These are phyloP conservation scores for Pandemis heparana DNA, from an alignment of 2,888 invertebrate species.

Conservation along the genomic window DNA sequence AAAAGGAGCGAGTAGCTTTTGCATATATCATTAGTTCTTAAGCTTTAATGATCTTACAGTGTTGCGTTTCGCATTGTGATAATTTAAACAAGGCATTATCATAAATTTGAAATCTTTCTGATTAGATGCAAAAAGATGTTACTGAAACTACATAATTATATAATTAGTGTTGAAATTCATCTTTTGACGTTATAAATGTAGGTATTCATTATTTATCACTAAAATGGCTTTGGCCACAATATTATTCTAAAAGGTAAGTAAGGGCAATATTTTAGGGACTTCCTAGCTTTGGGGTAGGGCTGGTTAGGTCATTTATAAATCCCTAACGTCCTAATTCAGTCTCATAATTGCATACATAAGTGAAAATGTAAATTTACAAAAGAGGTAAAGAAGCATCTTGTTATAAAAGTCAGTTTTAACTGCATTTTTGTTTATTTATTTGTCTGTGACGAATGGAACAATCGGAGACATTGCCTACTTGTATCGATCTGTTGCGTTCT, in stretches of 20 bases:
- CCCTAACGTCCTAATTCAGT: constrained; percentile 80
- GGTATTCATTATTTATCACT: constrained; percentile 23
- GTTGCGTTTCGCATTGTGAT: constrained; percentile 1
- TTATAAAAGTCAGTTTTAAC: background rate
- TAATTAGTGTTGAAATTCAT: background rate
- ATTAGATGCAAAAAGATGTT: background rate
- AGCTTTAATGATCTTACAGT: background rate
- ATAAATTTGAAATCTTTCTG: background rate
- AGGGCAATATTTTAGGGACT: constrained; percentile 33
- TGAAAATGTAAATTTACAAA: constrained; percentile 59
- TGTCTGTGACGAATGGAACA: background rate
- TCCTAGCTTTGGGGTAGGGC: constrained; percentile 47
- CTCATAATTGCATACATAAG: constrained; percentile 81
- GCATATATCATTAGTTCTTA: background rate
- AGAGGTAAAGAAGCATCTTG: constrained; percentile 41
- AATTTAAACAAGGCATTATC: background rate
- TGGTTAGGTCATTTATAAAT: constrained; percentile 60
- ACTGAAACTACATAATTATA: background rate
- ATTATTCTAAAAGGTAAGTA: constrained; percentile 37
- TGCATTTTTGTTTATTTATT: background rate
- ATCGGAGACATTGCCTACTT: background rate
- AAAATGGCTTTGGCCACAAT: constrained; percentile 28
- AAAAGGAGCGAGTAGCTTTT: constrained; percentile 29
- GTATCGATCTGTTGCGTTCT: background rate
- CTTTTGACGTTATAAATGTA: constrained; percentile 5